Evolutionary conservation across 2,797 vertebrate species (phyloP).

Genomic region (Trachurus trachurus): DNA sequence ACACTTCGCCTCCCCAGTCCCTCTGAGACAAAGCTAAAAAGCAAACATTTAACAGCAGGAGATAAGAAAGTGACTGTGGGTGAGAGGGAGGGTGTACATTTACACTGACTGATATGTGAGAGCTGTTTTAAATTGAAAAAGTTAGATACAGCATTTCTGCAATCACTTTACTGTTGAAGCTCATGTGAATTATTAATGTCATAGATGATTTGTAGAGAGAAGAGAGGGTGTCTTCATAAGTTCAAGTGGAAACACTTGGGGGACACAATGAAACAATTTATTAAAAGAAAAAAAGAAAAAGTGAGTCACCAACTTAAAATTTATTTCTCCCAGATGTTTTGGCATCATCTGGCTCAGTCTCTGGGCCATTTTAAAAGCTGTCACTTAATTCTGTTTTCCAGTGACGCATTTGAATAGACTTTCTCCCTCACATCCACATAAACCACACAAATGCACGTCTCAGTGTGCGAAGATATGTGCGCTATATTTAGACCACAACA

Average conservation of each 20-base stretch:
- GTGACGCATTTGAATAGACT: slow-evolving; percentile 10
- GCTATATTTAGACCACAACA: slow-evolving; percentile 43
- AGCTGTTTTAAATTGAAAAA: neutral
- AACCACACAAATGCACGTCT: slow-evolving; percentile 33
- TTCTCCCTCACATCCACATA: slow-evolving; percentile 5
- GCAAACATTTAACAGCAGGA: slow-evolving; percentile 75
- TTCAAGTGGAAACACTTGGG: neutral
- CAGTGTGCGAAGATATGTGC: neutral
- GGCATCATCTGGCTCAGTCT: slow-evolving; percentile 49
- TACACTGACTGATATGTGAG: neutral
- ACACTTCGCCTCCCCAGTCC: slow-evolving; percentile 76
- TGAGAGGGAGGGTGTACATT: slow-evolving; percentile 5
- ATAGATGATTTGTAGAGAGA: neutral
- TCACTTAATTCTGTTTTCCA: slow-evolving; percentile 32
- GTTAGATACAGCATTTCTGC: neutral
- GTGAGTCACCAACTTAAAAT: neutral
- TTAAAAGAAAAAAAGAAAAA: neutral
- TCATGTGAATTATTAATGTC: neutral
- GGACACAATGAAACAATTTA: neutral
- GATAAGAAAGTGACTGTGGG: slow-evolving; percentile 62
- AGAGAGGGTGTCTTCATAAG: no score
- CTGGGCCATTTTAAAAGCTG: slow-evolving; percentile 56
- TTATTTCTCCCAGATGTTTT: slow-evolving; percentile 42
- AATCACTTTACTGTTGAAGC: neutral
- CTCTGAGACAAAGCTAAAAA: slow-evolving; percentile 65